Evolutionary conservation across 1,140 invertebrate genomes (phyloP), one percentile per base, ranked within the genome.

Genomic region (Monomorium pharaonis): DNA sequence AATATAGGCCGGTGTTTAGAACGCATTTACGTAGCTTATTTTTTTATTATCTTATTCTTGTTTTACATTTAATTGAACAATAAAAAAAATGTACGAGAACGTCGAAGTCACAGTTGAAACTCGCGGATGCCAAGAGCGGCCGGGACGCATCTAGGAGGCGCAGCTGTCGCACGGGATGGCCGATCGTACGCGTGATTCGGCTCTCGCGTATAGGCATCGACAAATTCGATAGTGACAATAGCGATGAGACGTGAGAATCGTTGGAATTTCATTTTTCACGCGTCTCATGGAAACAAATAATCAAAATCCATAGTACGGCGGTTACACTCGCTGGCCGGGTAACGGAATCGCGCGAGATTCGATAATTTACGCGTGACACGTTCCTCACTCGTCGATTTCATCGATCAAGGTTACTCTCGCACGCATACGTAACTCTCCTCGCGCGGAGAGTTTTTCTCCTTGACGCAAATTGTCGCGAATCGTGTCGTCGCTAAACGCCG

Each of bases 161-260:
- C 37, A 37, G 37, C 37, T 37, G 37, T 37, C 7, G 37, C 37
- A 37, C 37, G 7, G 1, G 37, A n/a, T n/a, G 37, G 7, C 37
- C 37, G 37, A 37, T 37, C 37, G 37, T 37, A 37, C 7, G 37
- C 7, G 37, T 7, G 37, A 37, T 7, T 37, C 7, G 37, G 37
- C 37, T 7, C 7, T 37, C 37, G 37, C n/a, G 44, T n/a, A n/a
- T 24, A n/a, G 37, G 24, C 47, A 37, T 37, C n/a, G n/a, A 56
- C 62, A 44, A 77, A 47, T 62, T 77, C 74, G 42, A 77, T 77
- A 77, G 37, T 44, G n/a, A 18, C 18, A 51, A 76, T 24, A 42
- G 58, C 14, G 30, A 9, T 16, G 14, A 37, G n/a, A n/a, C n/a
- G n/a, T 58, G 37, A 16, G 30, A 76, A 60, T n/a, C 14, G 7